These are phyloP conservation scores for Panthera leo DNA, from an alignment of 2,113 vertebrate genomes.

Conservation along the genomic window DNA sequence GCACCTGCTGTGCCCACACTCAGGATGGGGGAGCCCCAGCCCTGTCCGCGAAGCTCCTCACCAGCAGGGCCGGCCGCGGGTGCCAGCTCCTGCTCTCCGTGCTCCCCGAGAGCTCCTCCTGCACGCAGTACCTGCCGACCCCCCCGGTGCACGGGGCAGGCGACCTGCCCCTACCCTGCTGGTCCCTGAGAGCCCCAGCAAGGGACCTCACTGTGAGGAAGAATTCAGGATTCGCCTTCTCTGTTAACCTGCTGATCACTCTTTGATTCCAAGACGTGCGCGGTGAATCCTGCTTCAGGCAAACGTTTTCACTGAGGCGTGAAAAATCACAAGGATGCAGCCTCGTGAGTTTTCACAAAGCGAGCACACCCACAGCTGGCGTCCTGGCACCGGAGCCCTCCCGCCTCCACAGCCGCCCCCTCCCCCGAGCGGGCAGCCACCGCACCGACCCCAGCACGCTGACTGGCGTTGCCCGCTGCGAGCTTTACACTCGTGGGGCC, in stretches of 20 bases:
- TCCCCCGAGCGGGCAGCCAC: rapidly evolving
- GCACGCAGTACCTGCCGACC: background rate
- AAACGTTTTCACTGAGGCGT: background rate
- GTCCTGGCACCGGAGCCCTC: no score
- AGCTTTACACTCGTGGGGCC: background rate
- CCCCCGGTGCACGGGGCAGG: no score
- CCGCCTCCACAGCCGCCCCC: rapidly evolving
- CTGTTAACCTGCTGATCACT: rapidly evolving
- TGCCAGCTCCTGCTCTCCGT: rapidly evolving
- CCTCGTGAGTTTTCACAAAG: background rate
- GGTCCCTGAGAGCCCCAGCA: background rate
- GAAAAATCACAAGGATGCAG: rapidly evolving
- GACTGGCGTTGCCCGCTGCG: background rate
- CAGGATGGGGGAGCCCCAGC: background rate
- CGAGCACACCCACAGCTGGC: background rate
- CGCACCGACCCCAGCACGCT: background rate
- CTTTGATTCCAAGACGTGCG: background rate
- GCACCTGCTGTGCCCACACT: background rate
- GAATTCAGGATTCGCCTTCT: background rate
- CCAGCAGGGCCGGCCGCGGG: background rate
- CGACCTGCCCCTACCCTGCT: no score
- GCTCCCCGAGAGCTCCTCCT: background rate
- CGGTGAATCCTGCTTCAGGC: no score
- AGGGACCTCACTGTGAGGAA: no score
- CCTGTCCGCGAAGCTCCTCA: background rate